phyloP scores from a whole-genome alignment of 2,113 vertebrate species.

The Pedionomus torquatus region DNA sequence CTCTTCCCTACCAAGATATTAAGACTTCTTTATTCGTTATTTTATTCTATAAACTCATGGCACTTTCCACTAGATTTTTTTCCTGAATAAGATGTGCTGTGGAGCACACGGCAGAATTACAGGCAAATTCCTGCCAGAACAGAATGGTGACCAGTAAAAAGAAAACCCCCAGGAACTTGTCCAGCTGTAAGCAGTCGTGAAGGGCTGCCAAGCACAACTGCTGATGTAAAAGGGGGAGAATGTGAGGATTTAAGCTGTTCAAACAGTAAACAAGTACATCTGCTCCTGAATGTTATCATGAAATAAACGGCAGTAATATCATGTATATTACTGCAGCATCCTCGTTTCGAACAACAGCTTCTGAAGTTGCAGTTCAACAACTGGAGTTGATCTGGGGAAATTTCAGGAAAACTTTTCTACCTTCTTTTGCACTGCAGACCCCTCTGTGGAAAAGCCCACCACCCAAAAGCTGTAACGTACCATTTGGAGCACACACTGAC shows the following conservation, averaged over 20 bases:
- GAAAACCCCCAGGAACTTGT: not conserved
- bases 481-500: slow-evolving; percentile 21
- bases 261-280: slow-evolving; percentile 59
- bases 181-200: slow-evolving; percentile 42
- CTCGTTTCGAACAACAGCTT: not conserved
- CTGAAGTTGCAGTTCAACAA: not conserved
- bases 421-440: slow-evolving; percentile 39
- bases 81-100: not conserved
- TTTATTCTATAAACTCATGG: not conserved
- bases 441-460: slow-evolving; percentile 11
- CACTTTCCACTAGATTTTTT: not conserved
- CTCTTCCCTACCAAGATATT: not conserved
- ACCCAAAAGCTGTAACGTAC: not conserved
- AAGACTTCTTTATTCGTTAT: not conserved
- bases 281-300: slow-evolving; percentile 32
- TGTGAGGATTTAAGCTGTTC: slow-evolving; percentile 4
- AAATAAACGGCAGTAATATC: not conserved
- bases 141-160: not conserved
- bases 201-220: slow-evolving; percentile 22
- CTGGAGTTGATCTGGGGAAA: not conserved
- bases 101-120: not conserved
- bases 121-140: not conserved
- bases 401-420: not conserved
- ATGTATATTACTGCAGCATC: not conserved
- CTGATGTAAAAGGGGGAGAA: slow-evolving; percentile 40